Conservation (phyloP, 2,888 invertebrate genomes). For the Nomada ferruginata region DNA sequence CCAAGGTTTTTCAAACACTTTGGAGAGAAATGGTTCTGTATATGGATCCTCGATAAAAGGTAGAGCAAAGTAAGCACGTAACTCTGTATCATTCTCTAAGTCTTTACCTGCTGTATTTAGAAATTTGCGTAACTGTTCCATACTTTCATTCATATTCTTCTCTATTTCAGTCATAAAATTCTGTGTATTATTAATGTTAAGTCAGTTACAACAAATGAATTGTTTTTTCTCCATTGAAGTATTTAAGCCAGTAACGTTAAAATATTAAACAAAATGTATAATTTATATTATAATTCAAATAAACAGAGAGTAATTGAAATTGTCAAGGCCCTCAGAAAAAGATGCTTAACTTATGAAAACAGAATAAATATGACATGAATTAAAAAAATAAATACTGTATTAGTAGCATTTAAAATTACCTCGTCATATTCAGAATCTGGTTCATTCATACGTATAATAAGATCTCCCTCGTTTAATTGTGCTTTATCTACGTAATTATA, state of each 20-base stretch:
- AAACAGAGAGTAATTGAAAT: neutral
- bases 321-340: constrained; percentile 3
- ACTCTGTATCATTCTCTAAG: constrained; percentile 85
- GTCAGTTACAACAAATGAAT: constrained; percentile 29
- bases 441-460: neutral
- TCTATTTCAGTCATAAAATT: constrained; percentile 57
- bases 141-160: constrained; percentile 67
- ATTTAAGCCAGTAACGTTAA: neutral
- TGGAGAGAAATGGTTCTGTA: constrained; percentile 85
- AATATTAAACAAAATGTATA: constrained; percentile 5
- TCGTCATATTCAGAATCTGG: constrained; percentile 35
- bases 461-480: constrained; percentile 2
- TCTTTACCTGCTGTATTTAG: constrained; percentile 84
- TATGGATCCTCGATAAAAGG: constrained; percentile 86
- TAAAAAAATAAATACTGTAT: neutral
- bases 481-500: constrained; percentile 41
- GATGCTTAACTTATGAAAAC: neutral
- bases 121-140: constrained; percentile 81
- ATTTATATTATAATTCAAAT: neutral
- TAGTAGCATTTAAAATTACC: constrained; percentile 42
- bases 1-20: constrained; percentile 83
- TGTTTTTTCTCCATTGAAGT: neutral
- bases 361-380: constrained; percentile 10
- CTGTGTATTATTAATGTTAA: constrained; percentile 56
- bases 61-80: constrained; percentile 86